A percentile compares a stretch with the other conserved stretches of the same genome.
phyloP scores from a whole-genome alignment of 1,140 invertebrate genomes.

The Drosophila pachea region DNA sequence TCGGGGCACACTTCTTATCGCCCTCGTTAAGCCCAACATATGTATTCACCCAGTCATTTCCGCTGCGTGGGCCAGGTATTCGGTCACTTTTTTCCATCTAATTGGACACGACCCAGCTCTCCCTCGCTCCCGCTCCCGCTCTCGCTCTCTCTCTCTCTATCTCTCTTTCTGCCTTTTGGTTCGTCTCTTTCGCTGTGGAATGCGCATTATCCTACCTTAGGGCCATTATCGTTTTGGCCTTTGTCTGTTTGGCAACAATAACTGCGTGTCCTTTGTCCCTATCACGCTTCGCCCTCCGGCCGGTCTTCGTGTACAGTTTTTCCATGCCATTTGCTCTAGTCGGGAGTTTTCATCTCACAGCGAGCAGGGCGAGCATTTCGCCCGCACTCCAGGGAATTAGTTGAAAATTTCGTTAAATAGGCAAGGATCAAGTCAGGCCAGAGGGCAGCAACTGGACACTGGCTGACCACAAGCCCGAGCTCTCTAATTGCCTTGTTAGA shows the following conservation, averaged over 20 bases:
- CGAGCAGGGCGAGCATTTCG: constrained; percentile 21
- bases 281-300: constrained; percentile 43
- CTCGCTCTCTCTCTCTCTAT: background rate
- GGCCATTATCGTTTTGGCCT: constrained; percentile 41
- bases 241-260: constrained; percentile 47
- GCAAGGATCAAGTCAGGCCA: constrained; percentile 24
- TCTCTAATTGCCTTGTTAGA: constrained; percentile 41
- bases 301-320: background rate
- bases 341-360: constrained; percentile 22
- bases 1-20: constrained; percentile 33
- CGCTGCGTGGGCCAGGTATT: constrained; percentile 33
- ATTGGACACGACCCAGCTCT: background rate
- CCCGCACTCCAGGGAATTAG: constrained; percentile 71
- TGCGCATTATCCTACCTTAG: constrained; percentile 42
- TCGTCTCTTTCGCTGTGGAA: constrained; percentile 7
- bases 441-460: constrained; percentile 1
- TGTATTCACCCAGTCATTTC: constrained; percentile 18
- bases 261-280: constrained; percentile 52
- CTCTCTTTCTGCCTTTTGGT: background rate
- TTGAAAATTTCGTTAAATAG: constrained; percentile 33
- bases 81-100: background rate
- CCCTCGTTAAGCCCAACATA: constrained; percentile 16
- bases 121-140: background rate
- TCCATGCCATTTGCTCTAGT: constrained; percentile 41
- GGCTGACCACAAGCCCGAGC: constrained; percentile 24